Percentiles rank a stretch among this genome's conserved stretches.
Conservation (phyloP, 30 jellyfish, hydroid and myxozoan genomes). For the Aurelia sp. region DNA sequence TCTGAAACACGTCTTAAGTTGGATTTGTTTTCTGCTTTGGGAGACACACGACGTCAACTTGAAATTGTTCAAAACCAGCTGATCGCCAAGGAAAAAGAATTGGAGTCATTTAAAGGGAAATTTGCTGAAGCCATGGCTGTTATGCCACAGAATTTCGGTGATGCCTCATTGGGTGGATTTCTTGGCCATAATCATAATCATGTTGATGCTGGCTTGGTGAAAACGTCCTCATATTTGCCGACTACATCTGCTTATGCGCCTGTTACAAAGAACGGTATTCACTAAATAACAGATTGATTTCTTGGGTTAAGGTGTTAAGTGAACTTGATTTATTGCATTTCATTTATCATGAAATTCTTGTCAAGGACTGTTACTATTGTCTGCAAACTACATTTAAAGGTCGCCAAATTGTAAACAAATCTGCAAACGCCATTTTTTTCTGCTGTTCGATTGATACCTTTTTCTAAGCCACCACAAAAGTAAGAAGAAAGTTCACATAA, state of each 20-base stretch:
- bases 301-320: too few species aligned
- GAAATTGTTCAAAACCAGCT: slow-evolving; percentile 89
- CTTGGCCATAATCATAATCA: slow-evolving; percentile 38
- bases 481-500: too few species aligned
- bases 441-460: too few species aligned
- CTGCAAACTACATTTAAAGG: too few species aligned
- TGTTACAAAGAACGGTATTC: slow-evolving; percentile 72
- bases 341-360: too few species aligned
- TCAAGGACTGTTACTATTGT: too few species aligned
- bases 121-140: slow-evolving; percentile 99
- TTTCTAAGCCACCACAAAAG: too few species aligned
- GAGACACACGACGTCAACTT: slow-evolving; percentile 98
- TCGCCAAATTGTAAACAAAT: too few species aligned
- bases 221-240: slow-evolving; percentile 62
- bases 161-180: slow-evolving; percentile 78
- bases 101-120: slow-evolving; percentile 81
- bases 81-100: slow-evolving; percentile 85
- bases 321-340: too few species aligned
- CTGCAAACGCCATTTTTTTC: too few species aligned
- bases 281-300: slow-evolving; percentile 1
- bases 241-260: slow-evolving; percentile 73
- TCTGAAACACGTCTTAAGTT: slow-evolving; percentile 96
- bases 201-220: slow-evolving; percentile 43
- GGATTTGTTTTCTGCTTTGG: slow-evolving; percentile 98
- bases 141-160: slow-evolving; percentile 95